Conservation (phyloP, 2,888 invertebrate genomes). For the Rhimphoctona megacephalus region DNA sequence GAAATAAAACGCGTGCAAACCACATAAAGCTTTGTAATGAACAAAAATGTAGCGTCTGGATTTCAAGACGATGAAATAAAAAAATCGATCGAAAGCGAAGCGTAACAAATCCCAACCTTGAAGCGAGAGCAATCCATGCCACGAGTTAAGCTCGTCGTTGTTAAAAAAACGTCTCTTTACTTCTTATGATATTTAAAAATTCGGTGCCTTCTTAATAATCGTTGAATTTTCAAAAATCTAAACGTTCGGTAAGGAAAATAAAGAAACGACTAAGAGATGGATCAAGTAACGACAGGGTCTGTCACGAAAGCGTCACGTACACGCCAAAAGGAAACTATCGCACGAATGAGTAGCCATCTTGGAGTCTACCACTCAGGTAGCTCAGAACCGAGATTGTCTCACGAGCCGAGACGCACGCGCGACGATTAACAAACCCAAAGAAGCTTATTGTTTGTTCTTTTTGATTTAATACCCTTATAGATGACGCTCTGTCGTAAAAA, state of each 20-base stretch:
- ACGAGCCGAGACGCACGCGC: conserved; percentile 75
- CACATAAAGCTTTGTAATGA: conserved; percentile 27
- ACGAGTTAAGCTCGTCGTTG: conserved; percentile 64
- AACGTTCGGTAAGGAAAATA: not conserved
- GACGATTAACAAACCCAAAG: conserved; percentile 46
- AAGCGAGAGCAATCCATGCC: conserved; percentile 71
- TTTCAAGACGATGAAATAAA: conserved; percentile 1
- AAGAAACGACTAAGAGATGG: not conserved
- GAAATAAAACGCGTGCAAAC: conserved; percentile 15
- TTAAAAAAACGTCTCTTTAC: conserved; percentile 33
- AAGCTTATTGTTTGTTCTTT: conserved; percentile 10
- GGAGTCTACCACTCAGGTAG: conserved; percentile 69
- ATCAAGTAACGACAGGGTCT: conserved; percentile 6
- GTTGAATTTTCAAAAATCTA: conserved; percentile 9
- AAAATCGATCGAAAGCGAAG: conserved; percentile 64
- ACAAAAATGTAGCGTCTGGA: not conserved
- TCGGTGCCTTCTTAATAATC: not conserved
- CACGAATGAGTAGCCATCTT: conserved; percentile 81
- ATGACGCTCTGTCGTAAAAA: not conserved
- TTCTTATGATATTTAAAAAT: conserved; percentile 8
- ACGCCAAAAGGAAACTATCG: conserved; percentile 78
- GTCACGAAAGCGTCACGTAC: conserved; percentile 65
- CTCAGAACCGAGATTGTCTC: conserved; percentile 39
- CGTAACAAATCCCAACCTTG: conserved; percentile 72
- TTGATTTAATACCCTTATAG: not conserved